These are phyloP conservation scores for Sphaerophoria taeniata DNA, from an alignment of 2,888 invertebrate genomes.

Conservation along the genomic window DNA sequence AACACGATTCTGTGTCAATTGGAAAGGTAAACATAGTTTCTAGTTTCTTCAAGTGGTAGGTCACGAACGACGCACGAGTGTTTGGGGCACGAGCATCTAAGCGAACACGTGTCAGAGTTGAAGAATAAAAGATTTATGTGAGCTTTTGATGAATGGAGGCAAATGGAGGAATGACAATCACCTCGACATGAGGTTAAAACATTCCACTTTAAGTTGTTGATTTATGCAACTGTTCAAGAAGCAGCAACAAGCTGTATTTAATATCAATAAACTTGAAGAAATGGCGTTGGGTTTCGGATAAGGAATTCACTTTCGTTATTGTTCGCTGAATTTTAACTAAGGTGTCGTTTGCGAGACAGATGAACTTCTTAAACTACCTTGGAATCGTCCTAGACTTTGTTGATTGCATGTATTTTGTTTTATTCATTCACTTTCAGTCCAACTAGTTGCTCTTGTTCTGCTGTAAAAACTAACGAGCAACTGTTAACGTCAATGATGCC, in stretches of 20 bases:
- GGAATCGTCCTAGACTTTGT: no score
- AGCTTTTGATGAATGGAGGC: slow-evolving; percentile 21
- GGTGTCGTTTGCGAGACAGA: no score
- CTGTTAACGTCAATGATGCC: no score
- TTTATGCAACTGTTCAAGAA: slow-evolving; percentile 15
- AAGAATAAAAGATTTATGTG: slow-evolving; percentile 23
- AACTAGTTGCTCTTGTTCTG: no score
- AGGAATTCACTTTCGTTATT: no score
- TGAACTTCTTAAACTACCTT: no score
- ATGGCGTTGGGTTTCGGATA: no score
- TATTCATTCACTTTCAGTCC: no score
- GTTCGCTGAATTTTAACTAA: no score
- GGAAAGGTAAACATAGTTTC: slow-evolving; percentile 24
- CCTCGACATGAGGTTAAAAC: slow-evolving; percentile 7
- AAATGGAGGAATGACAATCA: slow-evolving; percentile 43
- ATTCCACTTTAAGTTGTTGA: not conserved
- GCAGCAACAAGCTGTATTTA: not conserved
- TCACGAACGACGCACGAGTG: slow-evolving; percentile 51
- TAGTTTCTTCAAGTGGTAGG: slow-evolving; percentile 41
- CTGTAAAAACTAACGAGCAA: no score
- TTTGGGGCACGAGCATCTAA: slow-evolving; percentile 25
- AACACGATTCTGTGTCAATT: slow-evolving; percentile 46
- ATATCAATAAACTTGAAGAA: slow-evolving; percentile 5
- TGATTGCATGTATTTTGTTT: no score
- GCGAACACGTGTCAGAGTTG: slow-evolving; percentile 40